phyloP scores from a whole-genome alignment of 2,888 invertebrate genomes.

The Drosophila engyochracea region DNA sequence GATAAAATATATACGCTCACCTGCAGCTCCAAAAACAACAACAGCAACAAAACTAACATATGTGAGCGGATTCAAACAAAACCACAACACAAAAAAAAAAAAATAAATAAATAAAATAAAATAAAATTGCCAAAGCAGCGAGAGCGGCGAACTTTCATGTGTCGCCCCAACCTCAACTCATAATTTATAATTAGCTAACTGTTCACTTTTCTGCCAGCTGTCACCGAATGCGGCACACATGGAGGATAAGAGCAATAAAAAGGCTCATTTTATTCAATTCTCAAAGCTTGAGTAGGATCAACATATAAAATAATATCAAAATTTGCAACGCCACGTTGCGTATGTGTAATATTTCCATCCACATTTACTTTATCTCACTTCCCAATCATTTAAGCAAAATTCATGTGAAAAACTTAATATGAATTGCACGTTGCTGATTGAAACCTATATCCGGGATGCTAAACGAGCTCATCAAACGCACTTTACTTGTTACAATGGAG shows the following conservation, averaged over 20 bases:
- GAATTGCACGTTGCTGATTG: slow-evolving; percentile 36
- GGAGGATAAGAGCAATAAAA: slow-evolving; percentile 18
- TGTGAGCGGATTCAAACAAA: background rate
- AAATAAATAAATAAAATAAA: slow-evolving; percentile 5
- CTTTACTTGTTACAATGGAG: background rate
- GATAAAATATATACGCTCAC: slow-evolving; percentile 57
- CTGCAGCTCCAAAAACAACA: slow-evolving; percentile 28
- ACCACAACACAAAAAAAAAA: slow-evolving; percentile 4
- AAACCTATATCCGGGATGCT: slow-evolving; percentile 14
- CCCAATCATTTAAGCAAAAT: background rate
- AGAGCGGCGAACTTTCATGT: slow-evolving; percentile 37
- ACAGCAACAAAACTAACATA: background rate
- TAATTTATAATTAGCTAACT: slow-evolving; percentile 72
- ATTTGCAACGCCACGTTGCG: slow-evolving; percentile 31
- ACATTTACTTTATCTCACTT: slow-evolving; percentile 1
- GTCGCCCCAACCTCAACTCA: slow-evolving; percentile 22
- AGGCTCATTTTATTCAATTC: slow-evolving; percentile 28
- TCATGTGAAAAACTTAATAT: slow-evolving; percentile 18
- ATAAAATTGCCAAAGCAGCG: slow-evolving; percentile 8
- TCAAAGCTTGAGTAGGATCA: slow-evolving; percentile 12
- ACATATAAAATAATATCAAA: background rate
- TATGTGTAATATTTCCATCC: slow-evolving; percentile 42
- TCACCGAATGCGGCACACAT: slow-evolving; percentile 13
- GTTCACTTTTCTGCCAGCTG: slow-evolving; percentile 43
- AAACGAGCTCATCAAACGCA: background rate